Base-by-base conservation (phyloP, 2,888 invertebrate genomes). In the Pterostichus madidus region DNA sequence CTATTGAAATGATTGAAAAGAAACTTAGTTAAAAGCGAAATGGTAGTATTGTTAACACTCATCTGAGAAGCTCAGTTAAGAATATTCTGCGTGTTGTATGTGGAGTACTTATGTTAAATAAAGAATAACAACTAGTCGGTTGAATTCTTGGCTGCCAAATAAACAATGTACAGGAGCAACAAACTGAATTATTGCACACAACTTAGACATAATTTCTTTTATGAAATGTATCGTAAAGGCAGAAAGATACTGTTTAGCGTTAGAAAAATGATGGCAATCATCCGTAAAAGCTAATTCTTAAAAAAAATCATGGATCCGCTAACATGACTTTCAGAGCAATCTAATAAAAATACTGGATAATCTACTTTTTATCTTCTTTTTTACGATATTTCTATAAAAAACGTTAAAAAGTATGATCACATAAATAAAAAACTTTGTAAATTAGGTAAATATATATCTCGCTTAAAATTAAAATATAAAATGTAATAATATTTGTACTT, bases 341-440 rank as follows among this genome's bases (percentile, higher is more conserved):
- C 53, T 61, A 76, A 77, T 64, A 76, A 82, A 81, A 82, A 82
- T 82, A 82, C 82, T 82, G 82, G 76, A 77, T 82, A 82, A 59
- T 64, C 82, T 82, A 82, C 77, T 64, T 76, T 76, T 83, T 83
- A 59, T 83, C 77, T 83, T 83, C 75, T 61, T 83, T 82, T 75
- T 83, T 68, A 76, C 83, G 77, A 82, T 82, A 82, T 82, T 82
- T 82, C 82, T 82, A 61, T 76, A 77, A 83, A 82, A 82, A 83
- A 83, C 76, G 83, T 83, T 83, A 77, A 61, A 83, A 83, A 83
- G 64, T 76, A 83, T 83, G 77, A 83, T 76, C 76, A 82, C 82
- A 82, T 82, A 82, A 82, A 82, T 82, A 82, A 82, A 82, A 82
- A 82, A 82, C 82, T 76, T 82, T 82, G 82, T 82, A 82, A 82